Evolutionary conservation across 2,797 vertebrate species (phyloP), one percentile per base, ranked within the genome.

Genomic region (Chelidonichthys spinosus): DNA sequence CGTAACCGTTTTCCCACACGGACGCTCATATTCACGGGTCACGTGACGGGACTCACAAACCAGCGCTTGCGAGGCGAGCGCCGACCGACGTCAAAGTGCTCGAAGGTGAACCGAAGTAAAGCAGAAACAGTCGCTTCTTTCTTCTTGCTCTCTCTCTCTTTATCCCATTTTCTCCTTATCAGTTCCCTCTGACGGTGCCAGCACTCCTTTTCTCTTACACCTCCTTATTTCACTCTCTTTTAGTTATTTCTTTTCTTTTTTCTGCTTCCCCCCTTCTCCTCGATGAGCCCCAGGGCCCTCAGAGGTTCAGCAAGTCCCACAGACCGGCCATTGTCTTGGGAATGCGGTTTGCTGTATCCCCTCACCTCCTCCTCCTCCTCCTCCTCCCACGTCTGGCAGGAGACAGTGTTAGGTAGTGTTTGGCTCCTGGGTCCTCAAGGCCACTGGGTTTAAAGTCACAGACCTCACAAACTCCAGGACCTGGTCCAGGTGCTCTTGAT

Each of bases 261-360:
- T 33, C 67, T 63, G 17, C 17, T 74, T 69, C 74, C 58, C 72
- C 71, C 64, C 42, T 6, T 35, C 63, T 88, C 65, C 81, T 83
- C 72, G 72, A 62, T 7, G 56, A 83, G 82, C 91, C 89, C 86
- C 64, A 7, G 72, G 84, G 87, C 86, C 84, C 82, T 82, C 72
- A 61, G 76, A 87, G 83, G 84, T 87, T 87, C 77, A 77, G 80
- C 53, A 49, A 85, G 90, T 85, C 83, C 88, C 89, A 94, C 93
- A 94, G 91, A 93, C 90, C 68, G 63, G 89, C 89, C 90, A 93
- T 94, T 94, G 93, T 94, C 90, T 93, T 85, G 91, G 89, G 90
- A 94, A 91, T 92, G 92, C 37, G 78, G 83, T 88, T 90, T 81
- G 76, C 87, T 80, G 74, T 81, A 83, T 87, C 78, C 80, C 66